Evolutionary conservation across 2,888 invertebrate species (phyloP), one percentile per base, ranked within the genome.

Genomic region (Ochlodes sylvanus): DNA sequence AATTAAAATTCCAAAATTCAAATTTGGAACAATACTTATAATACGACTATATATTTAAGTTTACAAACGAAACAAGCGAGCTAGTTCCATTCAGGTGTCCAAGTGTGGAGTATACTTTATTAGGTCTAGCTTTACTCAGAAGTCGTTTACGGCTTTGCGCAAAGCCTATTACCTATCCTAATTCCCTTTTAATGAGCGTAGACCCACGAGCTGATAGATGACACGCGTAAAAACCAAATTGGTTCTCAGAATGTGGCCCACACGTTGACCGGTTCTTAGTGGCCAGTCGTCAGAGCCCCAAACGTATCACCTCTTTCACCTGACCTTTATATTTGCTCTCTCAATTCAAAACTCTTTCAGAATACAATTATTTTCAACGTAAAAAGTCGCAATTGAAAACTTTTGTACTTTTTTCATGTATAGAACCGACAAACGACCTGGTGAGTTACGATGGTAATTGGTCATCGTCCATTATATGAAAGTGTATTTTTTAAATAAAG

Each of bases 191-290:
- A 70, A 70, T 70, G 65, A 68, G 61, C 41, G 61, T 62, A 58
- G 63, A 65, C 38, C 38, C 61, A 56, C 10, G 54, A 57, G 47
- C 56, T 34, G 47, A 57, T 56, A 64, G 56, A 19, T 34, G 38
- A 15, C 17, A 44, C 44, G 41, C 68, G 76, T 77, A 83, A 86
- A 87, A 86, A 87, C 72, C 74, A 79, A 87, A 87, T 86, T 84
- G 80, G 73, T 77, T 77, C 73, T 73, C 67, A 58, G 73, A 77
- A 76, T 71, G 55, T 68, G 65, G 71, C 69, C 71, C 68, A 71
- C 73, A 61, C 64, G 69, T 67, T 72, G 76, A 77, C 79, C 77
- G 78, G 79, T 79, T 78, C 69, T 73, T 38, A 63, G 69, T 69
- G 74, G 75, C 72, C 74, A 67, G 71, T 72, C 73, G 52, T 5